These are phyloP conservation scores for Forbesichthys agassizii DNA, from an alignment of 2,113 vertebrate species.

Conservation along the genomic window DNA sequence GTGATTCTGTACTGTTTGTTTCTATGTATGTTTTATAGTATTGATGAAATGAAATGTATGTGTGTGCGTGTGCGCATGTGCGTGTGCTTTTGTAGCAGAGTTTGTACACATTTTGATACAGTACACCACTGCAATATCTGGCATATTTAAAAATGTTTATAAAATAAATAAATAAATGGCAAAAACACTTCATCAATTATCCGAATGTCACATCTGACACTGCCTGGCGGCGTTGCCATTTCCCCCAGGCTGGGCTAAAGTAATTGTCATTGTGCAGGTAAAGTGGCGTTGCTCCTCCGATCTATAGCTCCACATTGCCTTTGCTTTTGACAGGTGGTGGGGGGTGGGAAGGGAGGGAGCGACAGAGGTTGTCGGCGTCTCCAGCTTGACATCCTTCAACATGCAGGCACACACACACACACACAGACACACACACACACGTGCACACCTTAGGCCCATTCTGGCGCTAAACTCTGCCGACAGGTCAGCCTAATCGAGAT, in stretches of 20 bases:
- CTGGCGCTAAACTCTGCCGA: slow-evolving; percentile 63
- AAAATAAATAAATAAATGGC: not conserved
- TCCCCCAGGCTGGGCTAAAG: slow-evolving; percentile 24
- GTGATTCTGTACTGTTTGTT: not conserved
- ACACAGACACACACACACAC: slow-evolving; percentile 13
- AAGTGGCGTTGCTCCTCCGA: slow-evolving; percentile 61
- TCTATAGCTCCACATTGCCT: slow-evolving; percentile 78
- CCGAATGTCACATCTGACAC: slow-evolving; percentile 38
- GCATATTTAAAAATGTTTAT: not conserved
- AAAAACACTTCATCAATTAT: slow-evolving; percentile 42
- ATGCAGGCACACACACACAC: slow-evolving; percentile 10
- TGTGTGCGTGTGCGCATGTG: not conserved
- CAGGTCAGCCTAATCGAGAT: slow-evolving; percentile 79
- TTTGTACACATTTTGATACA: not conserved
- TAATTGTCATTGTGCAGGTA: slow-evolving; percentile 55
- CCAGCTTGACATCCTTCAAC: slow-evolving; percentile 70
- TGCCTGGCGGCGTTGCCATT: slow-evolving; percentile 30
- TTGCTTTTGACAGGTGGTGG: slow-evolving; percentile 64
- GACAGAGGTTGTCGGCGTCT: slow-evolving; percentile 41
- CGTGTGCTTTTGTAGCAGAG: not conserved
- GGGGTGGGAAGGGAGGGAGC: slow-evolving; percentile 18
- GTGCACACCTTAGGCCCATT: slow-evolving; percentile 12
- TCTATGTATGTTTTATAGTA: not conserved
- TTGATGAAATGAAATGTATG: too few relatives aligned
- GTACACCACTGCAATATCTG: not conserved